These are phyloP conservation scores for Campopleginae sp. DNA, from an alignment of 2,888 invertebrate genomes.

Conservation along the genomic window DNA sequence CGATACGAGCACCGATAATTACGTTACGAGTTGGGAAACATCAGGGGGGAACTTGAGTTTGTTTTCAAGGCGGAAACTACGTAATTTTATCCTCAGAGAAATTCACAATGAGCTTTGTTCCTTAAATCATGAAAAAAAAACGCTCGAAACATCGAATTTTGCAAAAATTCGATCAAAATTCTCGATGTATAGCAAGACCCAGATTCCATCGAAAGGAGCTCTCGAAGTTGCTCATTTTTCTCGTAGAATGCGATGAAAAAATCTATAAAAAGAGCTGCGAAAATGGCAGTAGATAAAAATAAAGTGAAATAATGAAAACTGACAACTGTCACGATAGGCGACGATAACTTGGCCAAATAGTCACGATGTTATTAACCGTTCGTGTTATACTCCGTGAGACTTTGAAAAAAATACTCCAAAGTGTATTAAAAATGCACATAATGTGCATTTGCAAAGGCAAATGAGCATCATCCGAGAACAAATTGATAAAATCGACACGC, in stretches of 20 bases:
- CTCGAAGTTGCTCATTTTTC: neutral
- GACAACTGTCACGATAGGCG: conserved; percentile 24
- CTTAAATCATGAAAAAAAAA: neutral
- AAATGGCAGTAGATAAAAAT: conserved; percentile 8
- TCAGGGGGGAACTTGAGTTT: neutral
- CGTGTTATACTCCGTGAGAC: neutral
- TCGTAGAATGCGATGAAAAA: neutral
- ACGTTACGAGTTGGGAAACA: neutral
- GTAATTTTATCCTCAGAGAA: neutral
- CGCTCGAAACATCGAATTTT: neutral
- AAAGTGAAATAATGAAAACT: conserved; percentile 10
- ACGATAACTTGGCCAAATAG: conserved; percentile 21
- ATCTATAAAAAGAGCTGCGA: neutral
- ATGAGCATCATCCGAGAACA: neutral
- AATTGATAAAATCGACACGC: neutral
- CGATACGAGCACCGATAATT: neutral
- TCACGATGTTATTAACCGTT: conserved; percentile 12
- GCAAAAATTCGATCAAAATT: neutral
- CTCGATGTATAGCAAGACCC: no score
- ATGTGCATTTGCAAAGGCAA: conserved; percentile 14
- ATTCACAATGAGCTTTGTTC: neutral
- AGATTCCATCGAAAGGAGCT: neutral
- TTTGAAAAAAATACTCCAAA: neutral
- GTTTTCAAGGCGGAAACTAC: neutral
- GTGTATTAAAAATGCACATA: neutral